Evolutionary conservation across 2,888 invertebrate species (phyloP).

Genomic region (Yponomeuta plumbellus): DNA sequence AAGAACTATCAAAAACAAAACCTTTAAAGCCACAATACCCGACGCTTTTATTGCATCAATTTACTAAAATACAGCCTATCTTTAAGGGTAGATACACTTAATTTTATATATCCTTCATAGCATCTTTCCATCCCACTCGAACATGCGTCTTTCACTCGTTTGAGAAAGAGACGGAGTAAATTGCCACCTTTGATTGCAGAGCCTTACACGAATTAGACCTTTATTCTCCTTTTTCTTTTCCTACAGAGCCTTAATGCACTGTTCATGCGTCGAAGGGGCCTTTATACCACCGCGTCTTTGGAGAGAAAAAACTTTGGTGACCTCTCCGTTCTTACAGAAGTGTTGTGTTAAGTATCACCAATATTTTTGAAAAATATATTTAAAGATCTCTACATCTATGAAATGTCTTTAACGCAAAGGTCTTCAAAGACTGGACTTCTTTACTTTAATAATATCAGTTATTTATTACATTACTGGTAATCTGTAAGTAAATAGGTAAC

Average conservation of each 20-base stretch:
- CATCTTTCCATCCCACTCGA: slow-evolving; percentile 38
- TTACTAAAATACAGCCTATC: slow-evolving; percentile 64
- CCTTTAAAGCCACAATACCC: slow-evolving; percentile 54
- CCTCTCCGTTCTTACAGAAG: too few relatives aligned
- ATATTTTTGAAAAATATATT: too few relatives aligned
- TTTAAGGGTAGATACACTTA: slow-evolving; percentile 62
- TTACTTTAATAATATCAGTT: too few relatives aligned
- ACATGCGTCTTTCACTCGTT: slow-evolving; percentile 21
- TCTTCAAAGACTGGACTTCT: too few relatives aligned
- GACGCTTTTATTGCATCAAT: slow-evolving; percentile 67
- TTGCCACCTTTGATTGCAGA: slow-evolving; percentile 71
- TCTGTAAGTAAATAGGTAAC: too few relatives aligned
- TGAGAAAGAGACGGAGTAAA: slow-evolving; percentile 46
- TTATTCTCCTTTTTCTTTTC: slow-evolving; percentile 38
- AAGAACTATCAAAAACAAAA: not conserved
- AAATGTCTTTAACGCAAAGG: too few relatives aligned
- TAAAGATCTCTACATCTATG: too few relatives aligned
- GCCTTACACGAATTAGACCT: slow-evolving; percentile 71
- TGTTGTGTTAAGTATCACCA: too few relatives aligned
- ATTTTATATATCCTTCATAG: slow-evolving; percentile 63
- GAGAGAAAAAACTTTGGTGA: too few relatives aligned
- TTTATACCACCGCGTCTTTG: slow-evolving; percentile 41
- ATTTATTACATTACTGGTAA: too few relatives aligned
- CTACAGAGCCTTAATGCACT: slow-evolving; percentile 53
- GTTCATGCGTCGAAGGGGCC: slow-evolving; percentile 66